phyloP scores from a whole-genome alignment of 2,797 vertebrate species.

The Poeciliopsis infans region DNA sequence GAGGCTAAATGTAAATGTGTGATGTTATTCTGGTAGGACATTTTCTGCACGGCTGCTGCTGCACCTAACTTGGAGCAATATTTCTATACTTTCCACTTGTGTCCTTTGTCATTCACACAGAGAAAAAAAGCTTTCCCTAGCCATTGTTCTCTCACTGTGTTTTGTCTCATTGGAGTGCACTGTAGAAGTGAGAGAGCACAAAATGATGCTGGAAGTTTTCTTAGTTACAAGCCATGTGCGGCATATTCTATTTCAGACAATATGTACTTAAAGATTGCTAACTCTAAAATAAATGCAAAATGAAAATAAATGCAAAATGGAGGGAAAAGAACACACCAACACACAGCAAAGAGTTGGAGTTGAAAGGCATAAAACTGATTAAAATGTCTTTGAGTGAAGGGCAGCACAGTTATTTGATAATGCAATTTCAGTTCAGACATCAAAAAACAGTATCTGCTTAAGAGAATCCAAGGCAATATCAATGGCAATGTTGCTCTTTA shows the following conservation, averaged over 20 bases:
- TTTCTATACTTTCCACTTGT: slow-evolving; percentile 39
- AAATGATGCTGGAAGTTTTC: slow-evolving; percentile 60
- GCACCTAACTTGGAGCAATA: slow-evolving; percentile 51
- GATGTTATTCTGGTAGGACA: slow-evolving; percentile 36
- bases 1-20: slow-evolving; percentile 39
- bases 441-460: neutral
- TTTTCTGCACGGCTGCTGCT: slow-evolving; percentile 42
- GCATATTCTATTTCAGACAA: slow-evolving; percentile 44
- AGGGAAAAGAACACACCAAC: neutral
- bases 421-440: neutral
- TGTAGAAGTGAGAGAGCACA: slow-evolving; percentile 54
- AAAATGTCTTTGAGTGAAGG: slow-evolving; percentile 5
- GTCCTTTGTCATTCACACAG: slow-evolving; percentile 53
- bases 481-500: neutral
- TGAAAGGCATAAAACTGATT: slow-evolving; percentile 7
- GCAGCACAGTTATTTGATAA: slow-evolving; percentile 8
- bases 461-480: neutral
- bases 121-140: slow-evolving; percentile 36
- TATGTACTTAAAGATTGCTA: slow-evolving; percentile 40
- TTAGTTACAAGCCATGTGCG: slow-evolving; percentile 54
- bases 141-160: slow-evolving; percentile 51
- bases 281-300: slow-evolving; percentile 29
- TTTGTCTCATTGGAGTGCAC: slow-evolving; percentile 46
- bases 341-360: neutral
- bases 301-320: slow-evolving; percentile 16